Evolutionary conservation across 2,797 vertebrate genomes (phyloP), one percentile per base, ranked within the genome.

Genomic region (Clarias fuscus): DNA sequence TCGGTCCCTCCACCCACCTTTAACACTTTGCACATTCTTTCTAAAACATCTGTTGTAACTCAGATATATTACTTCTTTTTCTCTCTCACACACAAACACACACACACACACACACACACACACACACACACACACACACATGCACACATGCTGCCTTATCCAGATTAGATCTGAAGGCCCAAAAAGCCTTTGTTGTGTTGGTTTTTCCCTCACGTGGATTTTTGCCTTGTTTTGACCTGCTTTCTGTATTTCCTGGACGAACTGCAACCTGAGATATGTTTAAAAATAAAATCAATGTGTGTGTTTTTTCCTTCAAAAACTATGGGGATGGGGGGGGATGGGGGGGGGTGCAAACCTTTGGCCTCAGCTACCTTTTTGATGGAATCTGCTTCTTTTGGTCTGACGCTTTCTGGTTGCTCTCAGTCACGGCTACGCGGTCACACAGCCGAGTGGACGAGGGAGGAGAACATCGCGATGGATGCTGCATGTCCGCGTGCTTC

Each of bases 21-120:
- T 80, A 80, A 80, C 78, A 80, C 78, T 65, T 80, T 65, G 22
- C 78, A 80, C 78, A 80, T 80, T 80, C 78, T 80, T 65, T 43
- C 61, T 43, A 43, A 64, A 80, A 80, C 78, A 80, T 80, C 78
- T 80, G 78, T 65, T 80, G 78, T 80, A 80, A 65, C 61, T 80
- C 78, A 65, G 37, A 80, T 80, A 64, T 27, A 80, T 80, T 37
- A 80, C 61, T 4, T 80, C 0, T 80, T 59, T 78, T 56, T 61
- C 56, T 14, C 20, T 3, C 68, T 37, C 67, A 14, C 67, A 18
- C 67, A 4, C 43, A 14, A 33, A 53, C 72, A 53, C 72, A 75
- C 72, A 27, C 72, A 59, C 76, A 7, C 70, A 24, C 73, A 18
- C 73, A 53, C 72, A 53, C 48, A 75, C 72, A 27, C 72, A 59